Evolutionary conservation across 2,797 vertebrate genomes (phyloP).

Genomic region (Corythornis leucogaster): DNA sequence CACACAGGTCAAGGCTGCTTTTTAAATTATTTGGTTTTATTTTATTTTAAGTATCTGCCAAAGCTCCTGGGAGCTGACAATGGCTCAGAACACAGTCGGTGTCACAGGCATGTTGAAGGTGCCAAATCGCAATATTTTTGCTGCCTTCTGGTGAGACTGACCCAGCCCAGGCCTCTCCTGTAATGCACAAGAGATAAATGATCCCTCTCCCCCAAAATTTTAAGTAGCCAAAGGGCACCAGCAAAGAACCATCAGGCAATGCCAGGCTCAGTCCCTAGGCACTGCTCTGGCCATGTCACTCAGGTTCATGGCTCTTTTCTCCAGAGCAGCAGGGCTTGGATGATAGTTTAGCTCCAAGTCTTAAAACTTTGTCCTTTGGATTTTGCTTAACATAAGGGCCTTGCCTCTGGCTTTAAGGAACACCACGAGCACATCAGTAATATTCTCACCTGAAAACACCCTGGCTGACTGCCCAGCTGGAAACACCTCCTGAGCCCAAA

Average conservation of each 20-base stretch:
- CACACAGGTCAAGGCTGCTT: neutral
- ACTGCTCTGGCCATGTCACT: neutral
- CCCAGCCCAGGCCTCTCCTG: neutral
- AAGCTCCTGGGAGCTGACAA: neutral
- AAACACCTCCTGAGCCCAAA: neutral
- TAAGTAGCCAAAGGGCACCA: neutral
- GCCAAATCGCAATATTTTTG: neutral
- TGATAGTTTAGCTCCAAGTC: neutral
- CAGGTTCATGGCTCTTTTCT: neutral
- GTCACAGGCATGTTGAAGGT: neutral
- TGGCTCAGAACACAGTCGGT: neutral
- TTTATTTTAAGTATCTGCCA: neutral
- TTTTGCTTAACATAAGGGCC: conserved; percentile 28
- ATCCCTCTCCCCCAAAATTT: neutral
- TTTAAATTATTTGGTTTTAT: neutral
- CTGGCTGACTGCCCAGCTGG: conserved; percentile 30
- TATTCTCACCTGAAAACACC: conserved; percentile 68
- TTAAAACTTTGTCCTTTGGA: neutral
- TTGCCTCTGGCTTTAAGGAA: conserved; percentile 30
- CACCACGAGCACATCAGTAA: conserved; percentile 20
- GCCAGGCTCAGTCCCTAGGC: rapidly evolving
- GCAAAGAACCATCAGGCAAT: neutral
- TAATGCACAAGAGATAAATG: neutral
- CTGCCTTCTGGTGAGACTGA: neutral
- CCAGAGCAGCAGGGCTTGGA: neutral